Percentiles rank a stretch among this genome's conserved stretches.
Evolutionary conservation across 2,797 vertebrate species (phyloP).

Genomic region (Dallia pectoralis): DNA sequence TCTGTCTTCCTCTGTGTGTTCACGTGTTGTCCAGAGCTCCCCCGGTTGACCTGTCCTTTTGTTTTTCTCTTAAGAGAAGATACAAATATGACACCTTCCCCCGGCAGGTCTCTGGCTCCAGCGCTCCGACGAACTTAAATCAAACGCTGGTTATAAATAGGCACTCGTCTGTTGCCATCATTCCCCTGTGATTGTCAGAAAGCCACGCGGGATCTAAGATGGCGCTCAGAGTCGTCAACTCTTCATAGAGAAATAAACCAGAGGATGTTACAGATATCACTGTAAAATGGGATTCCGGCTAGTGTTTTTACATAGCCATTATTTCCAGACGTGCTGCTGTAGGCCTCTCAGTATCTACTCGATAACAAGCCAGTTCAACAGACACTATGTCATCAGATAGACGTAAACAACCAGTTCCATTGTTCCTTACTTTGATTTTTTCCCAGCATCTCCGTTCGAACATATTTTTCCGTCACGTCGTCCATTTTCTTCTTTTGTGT

Average conservation of each 20-base stretch:
- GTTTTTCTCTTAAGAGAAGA: conserved; percentile 41
- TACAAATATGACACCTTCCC: conserved; percentile 35
- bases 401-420: conserved; percentile 75
- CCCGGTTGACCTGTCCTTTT: conserved; percentile 45
- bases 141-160: conserved; percentile 28
- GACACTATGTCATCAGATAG: conserved; percentile 69
- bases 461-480: conserved; percentile 51
- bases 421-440: conserved; percentile 54
- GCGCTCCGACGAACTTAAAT: conserved; percentile 29
- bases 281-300: not conserved
- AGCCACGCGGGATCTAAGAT: conserved; percentile 29
- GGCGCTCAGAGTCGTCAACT: conserved; percentile 29
- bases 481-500: conserved; percentile 39
- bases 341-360: conserved; percentile 19
- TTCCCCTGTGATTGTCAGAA: conserved; percentile 31
- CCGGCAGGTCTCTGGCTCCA: conserved; percentile 40
- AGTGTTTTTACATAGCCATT: not conserved
- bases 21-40: conserved; percentile 68
- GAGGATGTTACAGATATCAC: conserved; percentile 25
- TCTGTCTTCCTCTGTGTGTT: conserved; percentile 61
- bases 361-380: conserved; percentile 41
- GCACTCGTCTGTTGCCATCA: conserved; percentile 11
- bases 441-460: conserved; percentile 52
- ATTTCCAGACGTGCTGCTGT: conserved; percentile 16
- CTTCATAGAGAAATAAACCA: conserved; percentile 64